These are phyloP conservation scores for Serinus canaria DNA, from an alignment of 2,113 vertebrate genomes.

Conservation along the genomic window DNA sequence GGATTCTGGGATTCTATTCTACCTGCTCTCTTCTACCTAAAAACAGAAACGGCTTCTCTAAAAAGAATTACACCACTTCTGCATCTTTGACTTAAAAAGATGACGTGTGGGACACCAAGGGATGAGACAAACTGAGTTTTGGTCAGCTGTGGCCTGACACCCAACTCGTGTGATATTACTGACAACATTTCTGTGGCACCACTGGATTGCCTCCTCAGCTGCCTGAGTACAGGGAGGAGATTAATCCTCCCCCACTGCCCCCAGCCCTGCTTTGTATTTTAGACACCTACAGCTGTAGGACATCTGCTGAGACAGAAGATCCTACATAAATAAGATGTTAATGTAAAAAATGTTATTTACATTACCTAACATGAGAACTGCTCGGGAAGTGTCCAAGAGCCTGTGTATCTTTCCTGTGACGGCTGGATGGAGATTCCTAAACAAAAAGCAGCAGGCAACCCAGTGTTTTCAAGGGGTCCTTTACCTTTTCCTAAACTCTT, in stretches of 20 bases:
- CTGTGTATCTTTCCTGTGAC: conserved; percentile 36
- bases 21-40: neutral
- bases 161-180: neutral
- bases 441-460: conserved; percentile 48
- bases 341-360: conserved; percentile 56
- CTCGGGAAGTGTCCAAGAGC: conserved; percentile 8
- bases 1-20: neutral
- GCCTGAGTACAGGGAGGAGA: neutral
- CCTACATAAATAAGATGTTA: conserved; percentile 58
- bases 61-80: neutral
- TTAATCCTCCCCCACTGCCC: neutral
- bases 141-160: neutral
- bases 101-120: neutral
- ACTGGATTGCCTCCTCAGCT: neutral
- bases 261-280: neutral
- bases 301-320: conserved; percentile 34
- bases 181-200: neutral
- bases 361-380: conserved; percentile 44
- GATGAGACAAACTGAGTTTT: neutral
- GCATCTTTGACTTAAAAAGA: neutral
- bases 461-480: neutral
- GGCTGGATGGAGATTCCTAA: conserved; percentile 5
- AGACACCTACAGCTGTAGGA: conserved; percentile 55
- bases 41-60: neutral
- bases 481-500: neutral